phyloP scores from a whole-genome alignment of 2,888 invertebrate genomes.

The Gymnocheta viridis region DNA sequence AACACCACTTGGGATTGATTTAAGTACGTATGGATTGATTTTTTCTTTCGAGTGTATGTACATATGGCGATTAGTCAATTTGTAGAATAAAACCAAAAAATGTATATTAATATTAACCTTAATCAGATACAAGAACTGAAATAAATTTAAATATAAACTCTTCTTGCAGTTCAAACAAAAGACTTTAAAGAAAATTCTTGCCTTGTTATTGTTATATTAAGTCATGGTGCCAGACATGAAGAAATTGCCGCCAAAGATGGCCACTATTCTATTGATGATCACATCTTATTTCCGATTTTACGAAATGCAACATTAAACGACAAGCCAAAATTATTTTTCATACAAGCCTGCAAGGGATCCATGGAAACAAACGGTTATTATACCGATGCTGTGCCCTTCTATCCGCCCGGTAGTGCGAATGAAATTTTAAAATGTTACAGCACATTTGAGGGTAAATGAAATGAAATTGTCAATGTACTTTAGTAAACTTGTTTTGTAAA shows the following conservation, averaged over 20 bases:
- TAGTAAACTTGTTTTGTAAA: background rate
- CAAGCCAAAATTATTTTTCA: constrained; percentile 80
- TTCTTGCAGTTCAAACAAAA: constrained; percentile 76
- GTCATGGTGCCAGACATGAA: constrained; percentile 79
- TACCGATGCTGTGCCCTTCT: constrained; percentile 75
- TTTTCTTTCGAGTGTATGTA: no score
- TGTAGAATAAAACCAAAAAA: no score
- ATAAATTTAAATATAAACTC: background rate
- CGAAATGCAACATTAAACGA: constrained; percentile 76
- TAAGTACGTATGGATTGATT: no score
- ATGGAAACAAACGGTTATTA: constrained; percentile 75
- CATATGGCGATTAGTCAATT: constrained; percentile 28
- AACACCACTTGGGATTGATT: no score
- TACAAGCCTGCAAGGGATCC: constrained; percentile 81
- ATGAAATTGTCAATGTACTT: background rate
- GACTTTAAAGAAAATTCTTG: constrained; percentile 77
- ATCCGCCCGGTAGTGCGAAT: constrained; percentile 75
- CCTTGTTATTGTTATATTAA: constrained; percentile 78
- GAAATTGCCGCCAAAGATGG: constrained; percentile 78
- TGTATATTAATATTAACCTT: no score
- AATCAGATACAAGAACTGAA: background rate
- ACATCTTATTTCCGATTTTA: constrained; percentile 78
- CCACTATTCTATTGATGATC: constrained; percentile 78
- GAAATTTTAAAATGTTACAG: constrained; percentile 81
- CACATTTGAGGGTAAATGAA: constrained; percentile 80